Evolutionary conservation across 2,888 invertebrate genomes (phyloP), one percentile per base, ranked within the genome.

Genomic region (Punctoribates punctum): DNA sequence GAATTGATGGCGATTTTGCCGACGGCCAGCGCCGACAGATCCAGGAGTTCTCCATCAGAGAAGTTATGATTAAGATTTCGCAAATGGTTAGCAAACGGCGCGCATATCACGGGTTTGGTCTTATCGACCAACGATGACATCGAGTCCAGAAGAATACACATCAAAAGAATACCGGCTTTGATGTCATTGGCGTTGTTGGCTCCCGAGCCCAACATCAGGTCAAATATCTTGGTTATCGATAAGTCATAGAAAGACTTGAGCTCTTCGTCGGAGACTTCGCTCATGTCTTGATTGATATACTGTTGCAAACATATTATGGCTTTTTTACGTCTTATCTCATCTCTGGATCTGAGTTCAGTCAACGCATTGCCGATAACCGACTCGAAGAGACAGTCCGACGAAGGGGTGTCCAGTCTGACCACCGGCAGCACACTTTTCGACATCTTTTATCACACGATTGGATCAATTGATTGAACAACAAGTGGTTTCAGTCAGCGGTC

Each of bases 91-190:
- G 94, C 94, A 85, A 96, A 97, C 80, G 96, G 88, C 75, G 93
- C 92, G 77, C 94, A 93, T 77, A 75, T 75, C 1, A 25, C 94
- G 87, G 1, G 93, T 94, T 81, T 91, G 91, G 75, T 93, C 92
- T 81, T 94, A 94, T 25, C 95, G n/a, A 67, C 67, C 42, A 42
- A 20, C 94, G 78, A 94, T 91, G 84, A 96, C 96, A 8, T 94
- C 93, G 77, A 93, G 54, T 75, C 93, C 80, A 96, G 93, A 9
- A 98, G 88, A 78, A 79, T 79, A 82, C 83, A 81, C 82, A 97
- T 97, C 9, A 96, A 96, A 76, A 96, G 85, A 79, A 96, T 95
- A 75, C 95, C 96, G 77, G 96, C 96, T 85, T 96, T 96, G 83
- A 93, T 94, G 83, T 96, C 96, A 85, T 93, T 92, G 48, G 92